Evolutionary conservation across 2,113 vertebrate species (phyloP), one percentile per base, ranked within the genome.

Genomic region (Siniperca chuatsi): DNA sequence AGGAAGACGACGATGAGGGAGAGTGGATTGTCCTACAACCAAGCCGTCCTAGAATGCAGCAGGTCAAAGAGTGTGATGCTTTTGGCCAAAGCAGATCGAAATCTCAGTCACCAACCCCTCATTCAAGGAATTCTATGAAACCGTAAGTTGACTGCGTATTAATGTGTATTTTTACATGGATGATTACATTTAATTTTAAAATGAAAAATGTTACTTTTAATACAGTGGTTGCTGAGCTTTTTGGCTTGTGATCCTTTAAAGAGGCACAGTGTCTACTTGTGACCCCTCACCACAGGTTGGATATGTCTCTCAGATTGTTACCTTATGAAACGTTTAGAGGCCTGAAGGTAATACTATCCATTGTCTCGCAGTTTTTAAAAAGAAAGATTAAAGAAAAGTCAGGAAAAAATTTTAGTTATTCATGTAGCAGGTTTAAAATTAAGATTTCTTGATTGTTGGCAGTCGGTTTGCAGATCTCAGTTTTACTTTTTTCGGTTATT

Each of bases 21-120:
- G 81, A 82, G n/a, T 93, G 91, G 93, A 80, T 12, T 0, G 58
- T 88, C 64, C 64, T 2, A 0, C 87, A 77, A 8, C 0, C 72
- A 0, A 67, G 40, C 21, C 90, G 78, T 2, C 23, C 67, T 2
- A 79, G 87, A 86, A 20, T 0, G 16, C 86, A 82, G 44, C 87
- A 80, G 18, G 8, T 60, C 50, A 77, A 8, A 82, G 82, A 66
- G 8, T 46, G 1, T 1, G 78, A 67, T 1, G 25, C 3, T 42
- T 29, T 12, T 6, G 48, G 16, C 2, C 70, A 55, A 11, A 82
- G 6, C 57, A 76, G 79, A 55, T 74, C 79, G 0, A 62, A 50
- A 0, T 89, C 91, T 33, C 82, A 69, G 8, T 92, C 89, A 0
- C 90, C 83, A 1, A 81, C 50, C 0, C 87, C 69, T 18, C 40